These are phyloP conservation scores for Bucorvus abyssinicus DNA, from an alignment of 2,797 vertebrate genomes.

Conservation along the genomic window DNA sequence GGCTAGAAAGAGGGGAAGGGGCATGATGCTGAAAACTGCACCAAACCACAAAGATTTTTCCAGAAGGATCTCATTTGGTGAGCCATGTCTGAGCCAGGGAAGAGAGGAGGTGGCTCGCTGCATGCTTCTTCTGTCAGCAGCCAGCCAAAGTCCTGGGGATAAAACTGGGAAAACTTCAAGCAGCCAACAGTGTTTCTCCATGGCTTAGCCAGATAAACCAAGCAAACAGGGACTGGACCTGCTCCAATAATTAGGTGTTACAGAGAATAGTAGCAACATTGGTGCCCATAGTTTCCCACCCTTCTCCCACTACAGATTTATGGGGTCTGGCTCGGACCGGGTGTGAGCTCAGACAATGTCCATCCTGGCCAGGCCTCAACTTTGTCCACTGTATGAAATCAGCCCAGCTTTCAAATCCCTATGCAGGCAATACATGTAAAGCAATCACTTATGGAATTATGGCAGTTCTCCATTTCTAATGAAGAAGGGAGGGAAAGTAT, in stretches of 20 bases:
- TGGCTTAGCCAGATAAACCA: background rate
- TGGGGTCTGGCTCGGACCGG: background rate
- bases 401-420: background rate
- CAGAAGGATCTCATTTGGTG: rapidly evolving
- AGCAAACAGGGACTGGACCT: background rate
- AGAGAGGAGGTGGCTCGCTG: background rate
- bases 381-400: background rate
- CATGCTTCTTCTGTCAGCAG: background rate
- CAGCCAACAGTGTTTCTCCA: background rate
- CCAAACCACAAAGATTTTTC: background rate
- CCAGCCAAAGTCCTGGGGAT: background rate
- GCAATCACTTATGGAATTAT: background rate
- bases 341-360: background rate
- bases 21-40: background rate
- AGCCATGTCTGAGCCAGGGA: background rate
- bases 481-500: background rate
- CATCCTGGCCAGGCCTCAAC: background rate
- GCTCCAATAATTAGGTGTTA: background rate
- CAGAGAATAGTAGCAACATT: background rate
- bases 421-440: background rate
- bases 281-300: rapidly evolving
- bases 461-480: background rate
- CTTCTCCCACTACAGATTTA: rapidly evolving
- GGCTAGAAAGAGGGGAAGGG: background rate
- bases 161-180: background rate